Percentiles rank a stretch among this genome's conserved stretches.
phyloP scores from a whole-genome alignment of 2,888 invertebrate genomes.

The Sympetrum striolatum region DNA sequence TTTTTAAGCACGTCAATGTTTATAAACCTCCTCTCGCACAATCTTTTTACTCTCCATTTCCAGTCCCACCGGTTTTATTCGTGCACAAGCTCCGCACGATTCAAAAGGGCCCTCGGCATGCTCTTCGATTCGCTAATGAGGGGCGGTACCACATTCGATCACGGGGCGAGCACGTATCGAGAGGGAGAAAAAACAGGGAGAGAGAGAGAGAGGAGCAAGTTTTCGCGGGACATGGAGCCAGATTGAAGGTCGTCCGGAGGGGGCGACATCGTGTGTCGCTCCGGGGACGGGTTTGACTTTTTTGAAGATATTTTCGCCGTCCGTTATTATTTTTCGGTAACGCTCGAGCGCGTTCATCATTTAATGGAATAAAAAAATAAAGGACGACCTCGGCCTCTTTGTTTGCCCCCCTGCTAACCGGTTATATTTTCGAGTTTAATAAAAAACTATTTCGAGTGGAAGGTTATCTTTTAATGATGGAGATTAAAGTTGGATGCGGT shows the following conservation, averaged over 20 bases:
- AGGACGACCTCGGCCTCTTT: neutral
- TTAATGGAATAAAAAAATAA: neutral
- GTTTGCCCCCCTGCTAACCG: neutral
- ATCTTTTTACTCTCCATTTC: neutral
- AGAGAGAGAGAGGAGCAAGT: neutral
- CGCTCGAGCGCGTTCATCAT: neutral
- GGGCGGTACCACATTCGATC: neutral
- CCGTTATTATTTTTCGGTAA: neutral
- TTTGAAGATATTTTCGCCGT: neutral
- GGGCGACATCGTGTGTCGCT: neutral
- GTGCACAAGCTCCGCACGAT: neutral
- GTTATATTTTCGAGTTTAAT: neutral
- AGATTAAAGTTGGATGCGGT: too few species aligned
- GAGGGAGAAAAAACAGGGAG: neutral
- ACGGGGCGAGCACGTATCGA: neutral
- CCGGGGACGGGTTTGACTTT: neutral
- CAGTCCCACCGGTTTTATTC: neutral
- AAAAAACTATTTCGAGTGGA: neutral
- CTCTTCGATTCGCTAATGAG: neutral
- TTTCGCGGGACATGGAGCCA: neutral
- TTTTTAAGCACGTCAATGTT: too few species aligned
- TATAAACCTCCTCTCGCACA: neutral
- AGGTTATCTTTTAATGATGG: too few species aligned
- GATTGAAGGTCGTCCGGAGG: neutral
- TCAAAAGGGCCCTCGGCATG: neutral